Conservation (phyloP, 2,113 vertebrate genomes). For the Cercopithecus mona region DNA sequence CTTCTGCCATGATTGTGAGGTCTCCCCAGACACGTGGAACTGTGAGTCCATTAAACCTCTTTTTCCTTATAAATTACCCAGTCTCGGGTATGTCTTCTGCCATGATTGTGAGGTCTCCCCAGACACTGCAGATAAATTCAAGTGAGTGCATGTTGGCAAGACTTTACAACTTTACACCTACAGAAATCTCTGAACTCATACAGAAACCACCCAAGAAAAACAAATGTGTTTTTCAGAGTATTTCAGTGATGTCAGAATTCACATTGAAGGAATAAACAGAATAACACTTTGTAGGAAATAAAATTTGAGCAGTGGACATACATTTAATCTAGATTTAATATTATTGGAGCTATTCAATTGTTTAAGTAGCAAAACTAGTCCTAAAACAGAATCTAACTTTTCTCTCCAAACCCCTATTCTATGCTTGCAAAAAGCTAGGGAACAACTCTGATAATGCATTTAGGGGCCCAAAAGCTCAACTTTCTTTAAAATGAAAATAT, state of each 20-base stretch:
- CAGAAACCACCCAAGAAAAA: slow-evolving; percentile 45
- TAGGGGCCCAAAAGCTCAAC: not conserved
- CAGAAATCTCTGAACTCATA: not conserved
- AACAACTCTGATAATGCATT: not conserved
- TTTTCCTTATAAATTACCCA: too few species aligned
- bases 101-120: too few species aligned
- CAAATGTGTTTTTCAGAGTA: not conserved
- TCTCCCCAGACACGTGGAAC: too few species aligned
- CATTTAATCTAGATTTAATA: slow-evolving; percentile 35
- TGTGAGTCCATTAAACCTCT: too few species aligned
- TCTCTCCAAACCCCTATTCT: not conserved
- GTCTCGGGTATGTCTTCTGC: too few species aligned
- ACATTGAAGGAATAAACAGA: slow-evolving; percentile 33
- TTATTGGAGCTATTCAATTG: not conserved
- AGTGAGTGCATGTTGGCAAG: not conserved
- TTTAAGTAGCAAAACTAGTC: not conserved
- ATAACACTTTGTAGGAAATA: not conserved
- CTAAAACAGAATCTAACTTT: slow-evolving; percentile 33
- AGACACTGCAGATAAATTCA: not conserved
- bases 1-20: too few species aligned
- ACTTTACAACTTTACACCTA: not conserved
- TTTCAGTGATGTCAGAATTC: slow-evolving; percentile 27
- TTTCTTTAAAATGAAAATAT: slow-evolving; percentile 6
- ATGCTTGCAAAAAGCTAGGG: not conserved
- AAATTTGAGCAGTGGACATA: not conserved